phyloP scores from a whole-genome alignment of 1,140 invertebrate genomes.

The Choristoneura fumiferana region DNA sequence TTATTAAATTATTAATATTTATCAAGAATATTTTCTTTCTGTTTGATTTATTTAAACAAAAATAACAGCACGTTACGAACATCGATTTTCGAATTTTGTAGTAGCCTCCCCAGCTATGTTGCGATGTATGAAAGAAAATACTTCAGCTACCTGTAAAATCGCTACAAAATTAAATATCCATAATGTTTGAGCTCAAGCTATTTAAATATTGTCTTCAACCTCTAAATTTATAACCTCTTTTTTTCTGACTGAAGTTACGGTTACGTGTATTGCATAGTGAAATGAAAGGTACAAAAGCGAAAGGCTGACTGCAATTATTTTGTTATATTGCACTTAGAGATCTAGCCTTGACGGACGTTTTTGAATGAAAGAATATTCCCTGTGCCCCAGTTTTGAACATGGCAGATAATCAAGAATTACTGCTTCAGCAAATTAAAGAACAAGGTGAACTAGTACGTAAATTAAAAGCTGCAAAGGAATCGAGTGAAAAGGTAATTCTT shows the following conservation, averaged over 20 bases:
- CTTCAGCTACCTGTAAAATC: background rate
- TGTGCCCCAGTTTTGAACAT: slow-evolving; percentile 36
- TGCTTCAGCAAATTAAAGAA: slow-evolving; percentile 85
- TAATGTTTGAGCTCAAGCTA: too few relatives aligned
- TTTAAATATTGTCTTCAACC: background rate
- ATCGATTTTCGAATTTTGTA: too few relatives aligned
- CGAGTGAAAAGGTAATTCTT: slow-evolving; percentile 82
- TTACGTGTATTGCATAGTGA: slow-evolving; percentile 6
- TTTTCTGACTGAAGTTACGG: background rate
- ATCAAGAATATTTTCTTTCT: too few relatives aligned
- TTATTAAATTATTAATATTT: too few relatives aligned
- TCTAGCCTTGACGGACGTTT: slow-evolving; percentile 22
- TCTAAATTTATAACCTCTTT: slow-evolving; percentile 9
- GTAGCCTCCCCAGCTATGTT: too few relatives aligned
- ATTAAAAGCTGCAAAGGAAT: slow-evolving; percentile 89
- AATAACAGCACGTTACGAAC: too few relatives aligned
- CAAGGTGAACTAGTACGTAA: slow-evolving; percentile 90
- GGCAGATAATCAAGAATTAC: slow-evolving; percentile 68
- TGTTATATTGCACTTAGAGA: slow-evolving; percentile 43
- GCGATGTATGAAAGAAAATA: too few relatives aligned
- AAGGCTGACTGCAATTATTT: slow-evolving; percentile 61
- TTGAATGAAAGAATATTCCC: slow-evolving; percentile 21
- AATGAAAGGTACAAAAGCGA: slow-evolving; percentile 55
- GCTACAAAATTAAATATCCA: background rate
- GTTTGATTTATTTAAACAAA: too few relatives aligned